phyloP scores from a whole-genome alignment of 2,113 vertebrate species.

The Callionymus lyra region DNA sequence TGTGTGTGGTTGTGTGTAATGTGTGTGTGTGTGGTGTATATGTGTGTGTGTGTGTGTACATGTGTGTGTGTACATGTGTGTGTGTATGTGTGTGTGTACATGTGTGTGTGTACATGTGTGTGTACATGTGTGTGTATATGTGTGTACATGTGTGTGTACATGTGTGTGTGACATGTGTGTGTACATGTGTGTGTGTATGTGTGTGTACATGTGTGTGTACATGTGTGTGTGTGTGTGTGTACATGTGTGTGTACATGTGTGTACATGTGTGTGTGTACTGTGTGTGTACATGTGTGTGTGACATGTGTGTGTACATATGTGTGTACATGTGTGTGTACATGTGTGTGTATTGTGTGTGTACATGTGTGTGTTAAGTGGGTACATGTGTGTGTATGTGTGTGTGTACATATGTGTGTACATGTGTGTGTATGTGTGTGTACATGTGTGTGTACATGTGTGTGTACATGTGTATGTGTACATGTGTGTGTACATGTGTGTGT shows the following conservation, averaged over 20 bases:
- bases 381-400: background rate
- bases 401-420: background rate
- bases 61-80: too few species aligned
- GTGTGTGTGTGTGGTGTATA: too few species aligned
- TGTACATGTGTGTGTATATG: background rate
- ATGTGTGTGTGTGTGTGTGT: background rate
- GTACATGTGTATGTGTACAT: background rate
- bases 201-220: background rate
- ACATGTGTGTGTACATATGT: background rate
- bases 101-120: too few species aligned
- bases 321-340: background rate
- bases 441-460: background rate
- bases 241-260: background rate
- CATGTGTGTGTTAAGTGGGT: background rate
- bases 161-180: too few species aligned
- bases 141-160: background rate
- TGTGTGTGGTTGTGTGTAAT: too few species aligned
- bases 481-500: background rate
- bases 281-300: too few species aligned
- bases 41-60: too few species aligned
- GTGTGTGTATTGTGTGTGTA: too few species aligned
- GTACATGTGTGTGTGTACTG: background rate
- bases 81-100: too few species aligned
- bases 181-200: too few species aligned
- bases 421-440: background rate